Conservation (phyloP, 2,113 vertebrate genomes). For the Ophiodon elongatus region DNA sequence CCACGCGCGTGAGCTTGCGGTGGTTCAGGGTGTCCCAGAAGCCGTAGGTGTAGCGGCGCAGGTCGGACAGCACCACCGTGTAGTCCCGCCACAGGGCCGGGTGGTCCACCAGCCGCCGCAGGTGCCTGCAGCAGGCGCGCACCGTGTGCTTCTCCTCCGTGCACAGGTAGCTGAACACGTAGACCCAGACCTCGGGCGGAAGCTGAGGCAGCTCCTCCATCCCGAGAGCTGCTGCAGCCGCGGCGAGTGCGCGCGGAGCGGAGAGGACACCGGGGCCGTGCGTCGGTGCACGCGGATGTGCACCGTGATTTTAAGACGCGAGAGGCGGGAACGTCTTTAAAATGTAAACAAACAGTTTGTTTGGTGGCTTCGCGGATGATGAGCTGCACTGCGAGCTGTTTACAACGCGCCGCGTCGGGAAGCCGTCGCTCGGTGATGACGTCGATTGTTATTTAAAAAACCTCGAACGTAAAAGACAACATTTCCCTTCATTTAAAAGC, state of each 20-base stretch:
- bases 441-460: neutral
- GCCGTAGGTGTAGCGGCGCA: constrained; percentile 75
- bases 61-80: constrained; percentile 64
- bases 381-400: neutral
- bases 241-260: too few species aligned
- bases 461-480: neutral
- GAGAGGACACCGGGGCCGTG: neutral
- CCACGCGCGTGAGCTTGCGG: constrained; percentile 64
- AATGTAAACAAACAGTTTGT: too few species aligned
- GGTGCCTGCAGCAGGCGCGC: constrained; percentile 53
- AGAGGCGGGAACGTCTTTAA: too few species aligned
- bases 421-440: neutral
- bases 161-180: constrained; percentile 62
- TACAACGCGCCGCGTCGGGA: too few species aligned
- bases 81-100: constrained; percentile 61
- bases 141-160: constrained; percentile 65
- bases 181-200: constrained; percentile 70
- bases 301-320: too few species aligned
- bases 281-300: too few species aligned
- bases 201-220: constrained; percentile 61
- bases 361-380: neutral
- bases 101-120: constrained; percentile 66
- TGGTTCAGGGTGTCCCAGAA: constrained; percentile 68
- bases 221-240: neutral
- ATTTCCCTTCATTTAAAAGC: neutral